phyloP scores from a whole-genome alignment of 2,797 vertebrate genomes.

The Falco naumanni region DNA sequence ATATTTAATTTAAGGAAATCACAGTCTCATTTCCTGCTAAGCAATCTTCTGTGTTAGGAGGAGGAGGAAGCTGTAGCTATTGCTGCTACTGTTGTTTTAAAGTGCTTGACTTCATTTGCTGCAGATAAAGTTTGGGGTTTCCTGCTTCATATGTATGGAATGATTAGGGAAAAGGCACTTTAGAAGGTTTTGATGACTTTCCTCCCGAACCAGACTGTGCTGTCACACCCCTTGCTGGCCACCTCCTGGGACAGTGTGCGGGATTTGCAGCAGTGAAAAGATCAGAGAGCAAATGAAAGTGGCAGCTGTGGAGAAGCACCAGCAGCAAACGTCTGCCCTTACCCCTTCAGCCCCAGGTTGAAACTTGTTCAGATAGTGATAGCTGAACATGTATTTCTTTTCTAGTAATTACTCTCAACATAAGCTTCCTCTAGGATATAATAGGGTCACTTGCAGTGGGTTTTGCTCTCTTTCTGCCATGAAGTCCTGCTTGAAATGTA shows the following conservation, averaged over 20 bases:
- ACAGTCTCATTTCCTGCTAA: slow-evolving; percentile 12
- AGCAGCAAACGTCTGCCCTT: not conserved
- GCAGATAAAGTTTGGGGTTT: not conserved
- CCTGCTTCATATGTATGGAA: not conserved
- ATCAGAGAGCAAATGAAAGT: not conserved
- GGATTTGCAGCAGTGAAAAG: not conserved
- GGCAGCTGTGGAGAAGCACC: not conserved
- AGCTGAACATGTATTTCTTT: not conserved
- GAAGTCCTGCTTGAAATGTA: not conserved
- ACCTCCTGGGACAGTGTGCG: not conserved
- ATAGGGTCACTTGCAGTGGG: not conserved
- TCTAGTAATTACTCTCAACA: not conserved
- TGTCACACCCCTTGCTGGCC: slow-evolving; percentile 46
- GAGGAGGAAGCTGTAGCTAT: not conserved
- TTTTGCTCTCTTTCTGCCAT: not conserved
- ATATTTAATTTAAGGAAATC: slow-evolving; percentile 5
- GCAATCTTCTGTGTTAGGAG: not conserved
- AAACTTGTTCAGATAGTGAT: not conserved
- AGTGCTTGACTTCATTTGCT: not conserved
- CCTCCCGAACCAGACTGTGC: not conserved
- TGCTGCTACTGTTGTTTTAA: not conserved
- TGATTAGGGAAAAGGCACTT: not conserved
- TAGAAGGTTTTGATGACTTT: not conserved
- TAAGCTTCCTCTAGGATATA: slow-evolving; percentile 6
- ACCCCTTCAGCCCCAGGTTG: not conserved